Evolutionary conservation across 92 coral and sea anemone species (phyloP), one percentile per base, ranked within the genome.

Genomic region (Paramuricea clavata): DNA sequence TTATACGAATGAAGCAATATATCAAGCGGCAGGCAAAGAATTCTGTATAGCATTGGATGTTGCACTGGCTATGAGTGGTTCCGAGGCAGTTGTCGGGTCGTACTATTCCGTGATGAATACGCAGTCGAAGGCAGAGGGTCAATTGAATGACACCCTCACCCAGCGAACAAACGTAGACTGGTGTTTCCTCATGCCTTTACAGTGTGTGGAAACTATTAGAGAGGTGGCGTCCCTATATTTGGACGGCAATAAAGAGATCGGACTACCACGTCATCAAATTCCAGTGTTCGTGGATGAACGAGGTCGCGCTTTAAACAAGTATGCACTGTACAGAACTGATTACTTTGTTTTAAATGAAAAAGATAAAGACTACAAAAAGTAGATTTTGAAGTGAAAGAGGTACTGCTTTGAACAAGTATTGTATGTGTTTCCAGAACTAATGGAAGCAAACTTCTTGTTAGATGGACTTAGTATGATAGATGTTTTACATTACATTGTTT

Each of bases 121-220:
- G 13, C 59, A 76, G 64, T 44, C 73, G 27, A 67, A 67, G 73
- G 73, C 73, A 23, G 73, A 6, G 27, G 73, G 39, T 67, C 73
- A 67, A 67, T 28, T 67, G 34, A 67, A 26, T 34, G 73, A 67
- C 33, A 67, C 73, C 36, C 73, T 67, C 59, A 74, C 61, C 60
- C 76, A 82, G 41, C 0, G 86, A 65, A 82, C 86, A 10, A 65
- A 82, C 61, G 86, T 82, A 16, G 87, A 82, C 61, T 69, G 69
- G 81, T 67, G 87, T 83, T 83, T 83, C 43, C 87, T 80, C 42
- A 83, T 83, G 87, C 87, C 87, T 49, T 30, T 83, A 61, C 68
- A 83, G 80, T 83, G 80, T 83, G 78, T 65, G 19, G 80, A 83
- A 83, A 83, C 80, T n/a, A 44, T 78, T 78, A 78, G 43, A 81